A percentile compares a stretch with the other conserved stretches of the same genome.
Conservation (phyloP, 1,140 invertebrate species). For the Cyrtorhinus lividipennis region DNA sequence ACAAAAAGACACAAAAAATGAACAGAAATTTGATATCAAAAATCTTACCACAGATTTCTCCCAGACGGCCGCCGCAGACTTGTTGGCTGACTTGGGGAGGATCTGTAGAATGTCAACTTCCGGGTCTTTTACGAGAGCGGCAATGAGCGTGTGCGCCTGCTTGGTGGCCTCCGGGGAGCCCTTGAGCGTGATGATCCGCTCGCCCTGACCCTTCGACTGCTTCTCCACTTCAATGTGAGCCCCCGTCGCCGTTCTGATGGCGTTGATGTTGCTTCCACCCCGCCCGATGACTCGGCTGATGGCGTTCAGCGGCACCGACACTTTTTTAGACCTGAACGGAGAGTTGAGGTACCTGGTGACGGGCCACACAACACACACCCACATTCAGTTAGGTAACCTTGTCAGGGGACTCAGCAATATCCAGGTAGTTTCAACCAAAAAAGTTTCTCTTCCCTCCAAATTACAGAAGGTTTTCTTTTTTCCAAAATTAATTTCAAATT, state of each 20-base stretch:
- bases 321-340: conserved; percentile 51
- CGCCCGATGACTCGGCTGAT: conserved; percentile 92
- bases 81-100: conserved; percentile 48
- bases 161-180: conserved; percentile 81
- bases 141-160: conserved; percentile 74
- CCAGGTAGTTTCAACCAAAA: not conserved
- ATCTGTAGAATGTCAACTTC: conserved; percentile 80
- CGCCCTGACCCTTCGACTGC: conserved; percentile 83
- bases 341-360: conserved; percentile 31
- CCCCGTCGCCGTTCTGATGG: conserved; percentile 82
- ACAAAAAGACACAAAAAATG: too few species aligned
- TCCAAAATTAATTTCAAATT: too few species aligned
- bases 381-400: not conserved
- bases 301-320: conserved; percentile 83
- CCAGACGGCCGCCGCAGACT: conserved; percentile 37
- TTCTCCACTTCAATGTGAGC: conserved; percentile 98
- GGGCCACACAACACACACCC: conserved; percentile 9
- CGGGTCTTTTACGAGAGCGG: conserved; percentile 77
- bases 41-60: conserved; percentile 36
- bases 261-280: conserved; percentile 92
- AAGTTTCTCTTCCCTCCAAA: too few species aligned
- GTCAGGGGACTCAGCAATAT: not conserved
- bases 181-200: conserved; percentile 88
- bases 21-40: too few species aligned
- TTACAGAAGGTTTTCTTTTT: too few species aligned